Conservation (phyloP, 2,888 invertebrate species). For the Lagria hirta region DNA sequence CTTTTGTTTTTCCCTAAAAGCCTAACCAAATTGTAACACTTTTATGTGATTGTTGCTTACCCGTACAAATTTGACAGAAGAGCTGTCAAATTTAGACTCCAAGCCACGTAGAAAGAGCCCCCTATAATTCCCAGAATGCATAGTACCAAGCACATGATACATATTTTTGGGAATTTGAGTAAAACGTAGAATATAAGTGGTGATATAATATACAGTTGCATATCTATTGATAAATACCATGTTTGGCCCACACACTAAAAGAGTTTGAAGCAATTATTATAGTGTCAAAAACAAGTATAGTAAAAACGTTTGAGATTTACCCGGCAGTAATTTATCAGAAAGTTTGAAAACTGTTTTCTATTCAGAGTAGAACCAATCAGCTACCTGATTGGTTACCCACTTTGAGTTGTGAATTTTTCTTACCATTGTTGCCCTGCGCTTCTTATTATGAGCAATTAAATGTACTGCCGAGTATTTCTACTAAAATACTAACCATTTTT, state of each 20-base stretch:
- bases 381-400: no score
- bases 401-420: no score
- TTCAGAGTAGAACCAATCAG: no score
- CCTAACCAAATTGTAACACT: no score
- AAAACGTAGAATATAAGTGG: constrained; percentile 58
- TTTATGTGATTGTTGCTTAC: constrained; percentile 25
- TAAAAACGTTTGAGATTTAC: no score
- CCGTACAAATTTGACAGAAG: constrained; percentile 33
- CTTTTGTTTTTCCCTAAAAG: no score
- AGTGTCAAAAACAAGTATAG: no score
- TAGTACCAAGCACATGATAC: constrained; percentile 25
- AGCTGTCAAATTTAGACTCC: constrained; percentile 33
- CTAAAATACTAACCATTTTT: constrained; percentile 24
- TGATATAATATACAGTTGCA: constrained; percentile 58
- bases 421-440: no score
- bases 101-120: constrained; percentile 33
- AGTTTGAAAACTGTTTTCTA: no score
- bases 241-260: constrained; percentile 58
- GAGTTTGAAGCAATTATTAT: no score
- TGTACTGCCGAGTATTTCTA: background rate
- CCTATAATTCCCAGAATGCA: constrained; percentile 30
- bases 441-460: no score
- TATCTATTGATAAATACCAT: constrained; percentile 63
- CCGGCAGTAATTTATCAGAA: no score
- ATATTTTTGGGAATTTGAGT: constrained; percentile 47